Evolutionary conservation across 2,888 invertebrate species (phyloP), one percentile per base, ranked within the genome.

Genomic region (Clistopyga incitator): DNA sequence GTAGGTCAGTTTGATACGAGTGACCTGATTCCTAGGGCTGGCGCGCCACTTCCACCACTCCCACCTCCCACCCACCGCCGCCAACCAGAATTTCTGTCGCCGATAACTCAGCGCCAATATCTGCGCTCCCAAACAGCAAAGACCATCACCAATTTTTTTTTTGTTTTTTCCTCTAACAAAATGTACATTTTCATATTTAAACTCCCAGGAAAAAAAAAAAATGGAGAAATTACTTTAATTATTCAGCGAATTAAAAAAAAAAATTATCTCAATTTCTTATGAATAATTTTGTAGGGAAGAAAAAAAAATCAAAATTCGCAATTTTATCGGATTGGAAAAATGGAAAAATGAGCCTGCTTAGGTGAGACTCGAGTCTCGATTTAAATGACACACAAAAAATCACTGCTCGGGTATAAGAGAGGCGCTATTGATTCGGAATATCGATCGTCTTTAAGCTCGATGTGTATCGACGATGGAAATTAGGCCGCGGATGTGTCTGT

Each of bases 1-100:
- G 93, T 92, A 90, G 93, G 93, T 92, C 92, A 93, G 90, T 90
- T 90, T 92, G 92, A 92, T 93, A 93, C 89, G 89, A 91, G 87
- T 91, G 93, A 92, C 92, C 93, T 89, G 90, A 93, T 92, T 93
- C 88, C 86, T 88, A 85, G 82, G 86, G 78, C 88, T 89, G 88
- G 85, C 87, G 88, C 88, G 86, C 84, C 85, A 74, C 79, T 10
- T 38, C 56, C 72, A 68, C 77, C 52, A 52, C 76, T 38, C 42
- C 81, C 54, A 42, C 54, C 61, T n/a, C 11, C 25, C 34, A 23
- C 20, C 52, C 42, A 20, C 15, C 54, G 13, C 18, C 29, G 29
- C 10, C 29, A 50, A n/a, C n/a, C 18, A 20, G 23, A 20, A 23
- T 70, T 54, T 38, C 45, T 38, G 11, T 42, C 13, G 18, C 23